Conservation (phyloP, 2,797 vertebrate species). For the Artibeus lituratus region DNA sequence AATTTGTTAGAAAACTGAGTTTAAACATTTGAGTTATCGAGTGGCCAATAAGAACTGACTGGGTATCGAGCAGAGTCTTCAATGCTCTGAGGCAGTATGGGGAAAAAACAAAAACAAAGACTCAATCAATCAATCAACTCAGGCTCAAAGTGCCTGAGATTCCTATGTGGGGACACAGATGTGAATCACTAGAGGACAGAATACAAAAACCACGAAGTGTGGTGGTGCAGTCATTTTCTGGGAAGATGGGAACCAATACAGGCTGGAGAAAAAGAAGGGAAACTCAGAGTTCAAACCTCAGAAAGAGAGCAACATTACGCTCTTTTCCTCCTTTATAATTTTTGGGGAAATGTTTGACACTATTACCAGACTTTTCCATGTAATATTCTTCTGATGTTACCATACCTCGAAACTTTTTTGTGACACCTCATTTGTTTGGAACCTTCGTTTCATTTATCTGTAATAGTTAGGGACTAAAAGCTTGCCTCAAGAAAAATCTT, state of each 20-base stretch:
- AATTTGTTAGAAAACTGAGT: background rate
- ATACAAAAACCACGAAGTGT: background rate
- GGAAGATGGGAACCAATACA: background rate
- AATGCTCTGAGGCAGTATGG: background rate
- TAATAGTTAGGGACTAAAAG: constrained; percentile 20
- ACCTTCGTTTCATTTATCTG: background rate
- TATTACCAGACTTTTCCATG: background rate
- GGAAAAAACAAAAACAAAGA: too few relatives aligned
- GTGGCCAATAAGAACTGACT: background rate
- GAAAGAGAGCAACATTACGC: background rate
- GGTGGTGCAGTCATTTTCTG: background rate
- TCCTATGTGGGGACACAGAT: background rate
- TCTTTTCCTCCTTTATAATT: background rate
- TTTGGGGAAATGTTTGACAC: background rate
- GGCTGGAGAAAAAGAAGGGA: background rate
- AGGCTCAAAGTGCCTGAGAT: background rate
- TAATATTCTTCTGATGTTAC: constrained; percentile 32
- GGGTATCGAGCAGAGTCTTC: background rate
- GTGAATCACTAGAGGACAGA: background rate
- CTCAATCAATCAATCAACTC: background rate
- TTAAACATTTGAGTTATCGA: background rate
- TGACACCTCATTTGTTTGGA: background rate
- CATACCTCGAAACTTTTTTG: constrained; percentile 5
- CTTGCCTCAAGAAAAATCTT: background rate
- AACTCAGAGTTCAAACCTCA: background rate